A percentile compares a stretch with the other conserved stretches of the same genome.
Conservation (phyloP, 2,113 vertebrate species). For the Muntiacus reevesi region DNA sequence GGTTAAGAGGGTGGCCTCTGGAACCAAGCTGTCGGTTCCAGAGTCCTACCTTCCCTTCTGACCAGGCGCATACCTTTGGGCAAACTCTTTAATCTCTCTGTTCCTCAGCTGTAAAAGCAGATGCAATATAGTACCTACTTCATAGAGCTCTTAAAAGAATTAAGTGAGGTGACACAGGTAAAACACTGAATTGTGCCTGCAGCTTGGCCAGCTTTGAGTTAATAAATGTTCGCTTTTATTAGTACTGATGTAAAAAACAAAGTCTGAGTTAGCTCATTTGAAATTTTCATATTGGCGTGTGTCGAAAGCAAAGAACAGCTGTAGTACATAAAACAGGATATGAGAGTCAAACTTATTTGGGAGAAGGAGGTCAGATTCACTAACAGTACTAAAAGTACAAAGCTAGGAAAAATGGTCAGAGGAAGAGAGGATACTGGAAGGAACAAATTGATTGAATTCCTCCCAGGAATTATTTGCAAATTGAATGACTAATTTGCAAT, state of each 20-base stretch:
- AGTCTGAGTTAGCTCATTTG: slow-evolving; percentile 2
- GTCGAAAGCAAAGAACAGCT: slow-evolving; percentile 12
- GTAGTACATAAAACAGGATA: background rate
- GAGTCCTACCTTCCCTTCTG: background rate
- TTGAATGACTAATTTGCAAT: background rate
- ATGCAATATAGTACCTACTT: background rate
- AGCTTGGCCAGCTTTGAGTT: background rate
- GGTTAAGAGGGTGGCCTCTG: background rate
- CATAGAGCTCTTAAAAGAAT: background rate
- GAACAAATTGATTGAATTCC: background rate
- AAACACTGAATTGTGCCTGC: background rate
- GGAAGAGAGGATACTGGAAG: background rate
- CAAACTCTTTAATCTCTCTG: background rate
- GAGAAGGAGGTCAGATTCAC: background rate
- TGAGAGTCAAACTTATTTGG: background rate
- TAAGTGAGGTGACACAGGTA: background rate
- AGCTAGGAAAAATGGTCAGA: background rate
- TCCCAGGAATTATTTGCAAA: background rate
- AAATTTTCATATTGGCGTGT: background rate
- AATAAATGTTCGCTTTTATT: slow-evolving; percentile 23
- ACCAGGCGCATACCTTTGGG: background rate
- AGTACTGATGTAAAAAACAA: background rate
- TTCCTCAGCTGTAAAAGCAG: slow-evolving; percentile 44
- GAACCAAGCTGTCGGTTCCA: background rate
- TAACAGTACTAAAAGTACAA: background rate